A percentile compares a stretch with the other conserved stretches of the same genome.
Evolutionary conservation across 30 jellyfish, hydroid and myxozoan species (phyloP).

Genomic region (Chironex yamaguchii): DNA sequence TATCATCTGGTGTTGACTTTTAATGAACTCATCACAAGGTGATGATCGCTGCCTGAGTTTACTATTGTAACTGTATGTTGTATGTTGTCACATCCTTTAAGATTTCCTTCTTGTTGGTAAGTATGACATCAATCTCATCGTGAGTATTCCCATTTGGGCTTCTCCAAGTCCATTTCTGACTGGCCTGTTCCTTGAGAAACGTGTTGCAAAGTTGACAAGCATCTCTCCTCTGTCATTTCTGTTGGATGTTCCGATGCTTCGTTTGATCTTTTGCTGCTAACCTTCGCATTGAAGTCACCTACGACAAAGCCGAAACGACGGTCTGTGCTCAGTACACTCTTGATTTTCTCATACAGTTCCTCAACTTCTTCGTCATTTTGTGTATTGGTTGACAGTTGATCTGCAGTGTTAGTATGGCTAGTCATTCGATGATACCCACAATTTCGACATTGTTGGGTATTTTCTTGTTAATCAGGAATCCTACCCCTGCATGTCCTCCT

Average conservation of each 20-base stretch:
- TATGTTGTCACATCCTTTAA: neutral
- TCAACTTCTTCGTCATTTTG: conserved; percentile 65
- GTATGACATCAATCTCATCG: conserved; percentile 40
- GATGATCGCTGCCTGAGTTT: conserved; percentile 48
- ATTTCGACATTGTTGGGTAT: conserved; percentile 24
- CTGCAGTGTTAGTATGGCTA: conserved; percentile 40
- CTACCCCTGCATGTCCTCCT: conserved; percentile 26
- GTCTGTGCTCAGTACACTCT: no score
- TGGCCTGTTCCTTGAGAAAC: conserved; percentile 12
- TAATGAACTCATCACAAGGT: conserved; percentile 18
- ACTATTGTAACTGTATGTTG: no score
- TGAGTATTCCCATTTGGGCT: conserved; percentile 18
- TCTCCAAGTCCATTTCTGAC: conserved; percentile 26
- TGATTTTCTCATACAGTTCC: conserved; percentile 36
- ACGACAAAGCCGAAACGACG: conserved; percentile 14
- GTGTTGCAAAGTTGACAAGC: conserved; percentile 10
- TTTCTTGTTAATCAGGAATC: conserved; percentile 43
- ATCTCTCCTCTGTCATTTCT: conserved; percentile 3
- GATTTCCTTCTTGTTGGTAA: conserved; percentile 5
- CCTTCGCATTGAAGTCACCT: conserved; percentile 50
- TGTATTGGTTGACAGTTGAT: conserved; percentile 41
- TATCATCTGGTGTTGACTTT: conserved; percentile 10
- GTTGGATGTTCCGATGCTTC: conserved; percentile 44
- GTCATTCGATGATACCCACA: conserved; percentile 38
- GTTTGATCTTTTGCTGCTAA: conserved; percentile 30